Percentiles rank a stretch among this genome's conserved stretches.
Evolutionary conservation across 2,888 invertebrate genomes (phyloP).

Genomic region (Andrena marginata): DNA sequence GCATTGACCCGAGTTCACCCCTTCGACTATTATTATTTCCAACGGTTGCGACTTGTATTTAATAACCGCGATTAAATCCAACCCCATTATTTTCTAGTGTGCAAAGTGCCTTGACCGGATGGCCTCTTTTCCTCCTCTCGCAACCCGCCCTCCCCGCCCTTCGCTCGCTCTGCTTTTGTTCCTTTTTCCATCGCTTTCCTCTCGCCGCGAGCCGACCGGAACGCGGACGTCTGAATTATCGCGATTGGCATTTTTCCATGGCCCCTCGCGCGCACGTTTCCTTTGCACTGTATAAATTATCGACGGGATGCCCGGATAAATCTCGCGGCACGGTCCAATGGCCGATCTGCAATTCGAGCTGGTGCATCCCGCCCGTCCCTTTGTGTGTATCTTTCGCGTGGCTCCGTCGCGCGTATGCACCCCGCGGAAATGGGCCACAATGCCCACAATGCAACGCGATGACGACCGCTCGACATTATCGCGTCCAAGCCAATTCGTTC

Average conservation of each 20-base stretch:
- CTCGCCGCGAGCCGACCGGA: constrained; percentile 29
- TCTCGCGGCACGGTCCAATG: constrained; percentile 61
- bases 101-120: constrained; percentile 55
- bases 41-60: constrained; percentile 33
- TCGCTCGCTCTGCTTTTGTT: not conserved
- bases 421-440: constrained; percentile 37
- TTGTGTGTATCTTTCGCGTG: constrained; percentile 52
- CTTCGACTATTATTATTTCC: not conserved
- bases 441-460: constrained; percentile 35
- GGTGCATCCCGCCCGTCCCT: constrained; percentile 33
- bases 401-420: constrained; percentile 3
- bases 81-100: constrained; percentile 47
- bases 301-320: constrained; percentile 59
- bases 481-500: constrained; percentile 1
- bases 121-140: constrained; percentile 38
- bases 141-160: not conserved
- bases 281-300: constrained; percentile 71
- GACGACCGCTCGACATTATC: constrained; percentile 38
- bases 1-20: not conserved
- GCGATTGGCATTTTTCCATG: constrained; percentile 75
- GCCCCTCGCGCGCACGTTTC: constrained; percentile 33
- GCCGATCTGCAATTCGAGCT: constrained; percentile 57
- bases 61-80: constrained; percentile 50
- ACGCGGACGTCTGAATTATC: constrained; percentile 70
- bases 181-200: not conserved